phyloP scores from a whole-genome alignment of 1,140 invertebrate species.

The Drosophila auraria region DNA sequence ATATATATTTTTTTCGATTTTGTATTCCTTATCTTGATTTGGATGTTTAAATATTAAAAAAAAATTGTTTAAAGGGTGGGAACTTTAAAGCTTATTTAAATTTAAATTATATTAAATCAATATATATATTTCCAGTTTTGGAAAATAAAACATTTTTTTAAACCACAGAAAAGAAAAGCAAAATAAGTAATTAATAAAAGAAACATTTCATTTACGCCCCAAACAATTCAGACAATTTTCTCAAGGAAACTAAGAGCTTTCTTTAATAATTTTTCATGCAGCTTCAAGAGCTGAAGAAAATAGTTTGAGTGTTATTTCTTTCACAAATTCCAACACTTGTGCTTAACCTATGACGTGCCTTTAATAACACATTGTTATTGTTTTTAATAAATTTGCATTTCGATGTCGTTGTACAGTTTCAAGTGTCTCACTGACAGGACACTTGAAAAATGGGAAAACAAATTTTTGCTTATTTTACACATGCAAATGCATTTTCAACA shows the following conservation, averaged over 20 bases:
- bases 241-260: neutral
- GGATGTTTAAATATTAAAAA: neutral
- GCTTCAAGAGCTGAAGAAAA: conserved; percentile 3
- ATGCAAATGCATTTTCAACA: conserved; percentile 52
- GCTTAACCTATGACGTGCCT: conserved; percentile 22
- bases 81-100: neutral
- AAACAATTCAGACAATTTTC: neutral
- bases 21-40: neutral
- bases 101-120: neutral
- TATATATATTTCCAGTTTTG: no score
- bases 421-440: conserved; percentile 54
- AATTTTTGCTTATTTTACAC: conserved; percentile 59
- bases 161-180: neutral
- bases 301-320: conserved; percentile 5
- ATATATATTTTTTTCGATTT: neutral
- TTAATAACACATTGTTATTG: conserved; percentile 56
- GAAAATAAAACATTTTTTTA: neutral
- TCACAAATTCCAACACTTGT: conserved; percentile 2
- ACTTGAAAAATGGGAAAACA: conserved; percentile 47
- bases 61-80: neutral
- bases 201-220: neutral
- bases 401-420: conserved; percentile 26
- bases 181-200: neutral
- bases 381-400: conserved; percentile 54
- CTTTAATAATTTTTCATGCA: neutral